Evolutionary conservation across 2,113 vertebrate genomes (phyloP), one percentile per base, ranked within the genome.

Genomic region (Nyctereutes procyonoides): DNA sequence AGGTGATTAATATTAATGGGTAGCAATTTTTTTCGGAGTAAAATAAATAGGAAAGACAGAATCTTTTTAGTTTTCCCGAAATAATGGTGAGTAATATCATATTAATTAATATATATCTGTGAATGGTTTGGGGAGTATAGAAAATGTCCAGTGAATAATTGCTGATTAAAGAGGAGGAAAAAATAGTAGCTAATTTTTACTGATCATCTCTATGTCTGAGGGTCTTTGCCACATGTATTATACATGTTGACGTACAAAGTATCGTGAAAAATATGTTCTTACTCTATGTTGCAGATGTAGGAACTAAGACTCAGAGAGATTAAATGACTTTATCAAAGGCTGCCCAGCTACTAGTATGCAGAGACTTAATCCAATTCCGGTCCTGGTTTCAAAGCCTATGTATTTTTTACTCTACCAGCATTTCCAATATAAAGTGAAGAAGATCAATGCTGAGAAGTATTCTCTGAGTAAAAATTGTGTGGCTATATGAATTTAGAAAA

Each of bases 21-120:
- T 53, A 83, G 83, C 58, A 83, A 62, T 62, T 83, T 88, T 32
- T 38, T 95, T 53, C 90, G 73, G 32, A 81, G 9, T 90, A 60
- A 95, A 89, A 80, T 80, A 93, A 93, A 81, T 86, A 22, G 30
- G 58, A 74, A 87, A 17, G 55, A 62, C n/a, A 60, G 17, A 51
- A 55, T n/a, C 14, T 8, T 71, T 88, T 89, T 35, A 51, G 51
- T 55, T 90, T 58, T 89, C 30, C n/a, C 69, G 51, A 67, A 60
- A 84, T 90, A 77, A 73, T 28, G 51, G 10, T 80, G 83, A 87
- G 55, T 55, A 74, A 65, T 74, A 73, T 62, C 35, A 62, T 83
- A 81, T 63, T 26, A 81, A 74, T 55, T 83, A 92, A 32, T n/a
- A n/a, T 82, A 30, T 55, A 24, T 43, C n/a, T 30, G 32, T n/a